phyloP scores from a whole-genome alignment of 2,113 vertebrate genomes.

The Dasyurus viverrinus region DNA sequence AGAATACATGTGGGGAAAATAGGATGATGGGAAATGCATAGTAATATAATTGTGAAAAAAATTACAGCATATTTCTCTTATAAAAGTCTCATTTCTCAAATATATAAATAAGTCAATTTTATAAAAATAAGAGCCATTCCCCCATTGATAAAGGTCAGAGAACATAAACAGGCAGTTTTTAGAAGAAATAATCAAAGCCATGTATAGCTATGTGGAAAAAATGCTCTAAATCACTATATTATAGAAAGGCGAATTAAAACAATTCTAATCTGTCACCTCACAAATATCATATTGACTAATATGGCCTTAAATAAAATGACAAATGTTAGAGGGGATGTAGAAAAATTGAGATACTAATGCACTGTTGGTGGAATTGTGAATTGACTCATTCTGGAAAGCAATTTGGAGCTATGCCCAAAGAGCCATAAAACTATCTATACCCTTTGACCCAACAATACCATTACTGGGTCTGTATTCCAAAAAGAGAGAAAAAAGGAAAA shows the following conservation, averaged over 20 bases:
- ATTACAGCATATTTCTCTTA: background rate
- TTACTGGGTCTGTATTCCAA: background rate
- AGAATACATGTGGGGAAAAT: background rate
- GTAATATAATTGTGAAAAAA: background rate
- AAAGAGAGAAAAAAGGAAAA: background rate
- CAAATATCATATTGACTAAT: background rate
- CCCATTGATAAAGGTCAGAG: background rate
- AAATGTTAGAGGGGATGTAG: background rate
- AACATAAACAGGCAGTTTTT: background rate
- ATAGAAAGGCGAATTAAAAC: background rate
- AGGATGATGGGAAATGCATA: background rate
- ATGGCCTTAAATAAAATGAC: background rate
- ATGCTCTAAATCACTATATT: no score
- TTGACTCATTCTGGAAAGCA: background rate
- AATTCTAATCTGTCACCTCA: background rate
- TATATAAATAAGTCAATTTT: background rate
- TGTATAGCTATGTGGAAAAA: background rate
- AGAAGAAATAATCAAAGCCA: background rate
- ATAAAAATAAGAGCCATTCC: background rate
- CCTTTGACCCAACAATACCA: background rate
- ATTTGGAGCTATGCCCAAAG: background rate
- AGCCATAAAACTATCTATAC: background rate
- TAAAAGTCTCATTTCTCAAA: background rate
- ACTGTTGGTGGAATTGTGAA: background rate
- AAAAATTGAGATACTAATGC: background rate